These are phyloP conservation scores for Drosophila auraria DNA, from an alignment of 1,140 invertebrate genomes.

Conservation along the genomic window DNA sequence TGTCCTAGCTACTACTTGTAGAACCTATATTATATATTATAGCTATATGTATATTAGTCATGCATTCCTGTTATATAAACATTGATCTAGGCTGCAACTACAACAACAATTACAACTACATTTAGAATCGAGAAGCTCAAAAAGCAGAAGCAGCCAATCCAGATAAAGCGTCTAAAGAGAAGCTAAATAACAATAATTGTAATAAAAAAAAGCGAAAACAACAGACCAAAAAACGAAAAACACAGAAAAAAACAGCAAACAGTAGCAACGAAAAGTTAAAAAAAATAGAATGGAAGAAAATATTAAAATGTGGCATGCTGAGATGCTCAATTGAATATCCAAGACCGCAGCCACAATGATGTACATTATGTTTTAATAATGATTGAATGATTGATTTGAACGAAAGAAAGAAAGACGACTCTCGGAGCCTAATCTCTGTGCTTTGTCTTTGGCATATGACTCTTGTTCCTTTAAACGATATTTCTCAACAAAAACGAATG, in stretches of 20 bases:
- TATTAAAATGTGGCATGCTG: conserved; percentile 45
- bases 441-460: conserved; percentile 64
- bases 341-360: conserved; percentile 56
- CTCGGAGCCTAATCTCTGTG: conserved; percentile 54
- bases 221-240: conserved; percentile 51
- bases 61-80: conserved; percentile 79
- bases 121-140: conserved; percentile 66
- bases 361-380: conserved; percentile 83
- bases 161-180: conserved; percentile 64
- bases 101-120: conserved; percentile 32
- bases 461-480: conserved; percentile 80
- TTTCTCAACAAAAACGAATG: conserved; percentile 62
- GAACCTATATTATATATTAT: conserved; percentile 60
- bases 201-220: conserved; percentile 37
- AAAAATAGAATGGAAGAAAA: conserved; percentile 27
- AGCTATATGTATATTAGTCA: conserved; percentile 66
- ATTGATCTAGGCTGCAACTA: conserved; percentile 64
- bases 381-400: conserved; percentile 72
- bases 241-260: conserved; percentile 48
- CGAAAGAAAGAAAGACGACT: conserved; percentile 52
- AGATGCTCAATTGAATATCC: conserved; percentile 41
- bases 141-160: conserved; percentile 49
- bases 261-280: conserved; percentile 36
- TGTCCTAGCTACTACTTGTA: conserved; percentile 69
- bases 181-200: conserved; percentile 69